Evolutionary conservation across 2,113 vertebrate genomes (phyloP).

Genomic region (Strigops habroptila): DNA sequence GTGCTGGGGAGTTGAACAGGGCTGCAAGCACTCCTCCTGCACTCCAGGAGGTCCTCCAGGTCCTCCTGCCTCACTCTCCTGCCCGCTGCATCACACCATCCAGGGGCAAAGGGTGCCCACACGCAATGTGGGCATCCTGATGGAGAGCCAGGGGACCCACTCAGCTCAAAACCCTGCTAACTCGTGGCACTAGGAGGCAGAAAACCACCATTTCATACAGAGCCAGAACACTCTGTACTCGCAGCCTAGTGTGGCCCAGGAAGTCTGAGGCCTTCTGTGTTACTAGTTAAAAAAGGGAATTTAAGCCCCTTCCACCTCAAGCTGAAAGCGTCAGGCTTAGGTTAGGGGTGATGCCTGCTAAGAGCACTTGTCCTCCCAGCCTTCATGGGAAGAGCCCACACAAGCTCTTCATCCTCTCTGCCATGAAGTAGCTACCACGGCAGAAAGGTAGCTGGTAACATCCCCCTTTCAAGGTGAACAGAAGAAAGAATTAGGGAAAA

Average conservation of each 20-base stretch:
- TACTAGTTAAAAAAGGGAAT: neutral
- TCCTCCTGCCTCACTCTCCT: neutral
- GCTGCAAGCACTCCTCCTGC: neutral
- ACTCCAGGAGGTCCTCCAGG: neutral
- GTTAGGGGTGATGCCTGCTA: neutral
- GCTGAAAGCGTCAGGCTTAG: neutral
- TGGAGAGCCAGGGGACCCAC: neutral
- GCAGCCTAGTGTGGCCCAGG: neutral
- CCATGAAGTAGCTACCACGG: neutral
- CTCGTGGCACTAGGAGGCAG: neutral
- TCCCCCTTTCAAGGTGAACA: neutral
- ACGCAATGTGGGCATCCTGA: accelerated
- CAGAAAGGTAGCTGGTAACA: neutral
- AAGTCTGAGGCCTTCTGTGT: neutral
- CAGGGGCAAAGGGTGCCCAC: neutral
- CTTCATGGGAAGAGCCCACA: neutral
- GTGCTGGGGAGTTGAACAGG: too few species aligned
- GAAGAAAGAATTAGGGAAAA: neutral
- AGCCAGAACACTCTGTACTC: neutral
- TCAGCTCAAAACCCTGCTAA: neutral
- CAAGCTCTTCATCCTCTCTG: neutral
- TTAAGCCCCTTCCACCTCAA: neutral
- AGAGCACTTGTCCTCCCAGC: neutral
- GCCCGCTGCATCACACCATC: neutral
- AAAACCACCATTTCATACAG: neutral